Percentiles rank a stretch among this genome's conserved stretches.
phyloP scores from a whole-genome alignment of 2,888 invertebrate genomes.

The Theretra japonica region DNA sequence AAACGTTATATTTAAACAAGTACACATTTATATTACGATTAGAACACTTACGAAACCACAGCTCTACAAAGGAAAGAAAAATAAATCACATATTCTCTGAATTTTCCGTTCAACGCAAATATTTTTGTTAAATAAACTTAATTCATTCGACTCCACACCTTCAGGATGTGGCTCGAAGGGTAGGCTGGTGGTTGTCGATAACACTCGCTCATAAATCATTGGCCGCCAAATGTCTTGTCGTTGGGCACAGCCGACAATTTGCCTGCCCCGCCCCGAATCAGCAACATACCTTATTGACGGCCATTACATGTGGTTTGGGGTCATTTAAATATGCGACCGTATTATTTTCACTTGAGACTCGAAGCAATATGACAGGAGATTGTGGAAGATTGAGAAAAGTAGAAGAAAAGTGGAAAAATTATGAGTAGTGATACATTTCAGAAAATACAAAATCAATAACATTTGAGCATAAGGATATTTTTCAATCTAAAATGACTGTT shows the following conservation, averaged over 20 bases:
- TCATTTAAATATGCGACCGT: not conserved
- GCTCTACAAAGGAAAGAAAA: too few species aligned
- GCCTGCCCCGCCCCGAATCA: constrained; percentile 60
- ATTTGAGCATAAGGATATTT: too few species aligned
- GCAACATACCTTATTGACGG: constrained; percentile 16
- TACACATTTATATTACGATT: too few species aligned
- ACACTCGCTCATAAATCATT: constrained; percentile 80
- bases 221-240: constrained; percentile 78
- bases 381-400: too few species aligned
- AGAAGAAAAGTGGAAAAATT: too few species aligned
- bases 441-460: too few species aligned
- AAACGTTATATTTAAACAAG: too few species aligned
- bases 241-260: constrained; percentile 73
- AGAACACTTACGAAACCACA: too few species aligned
- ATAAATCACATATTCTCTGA: too few species aligned
- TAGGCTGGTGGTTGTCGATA: constrained; percentile 81
- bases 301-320: constrained; percentile 24
- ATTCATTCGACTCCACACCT: constrained; percentile 40
- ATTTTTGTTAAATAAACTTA: not conserved
- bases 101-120: not conserved
- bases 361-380: not conserved
- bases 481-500: not conserved
- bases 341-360: not conserved
- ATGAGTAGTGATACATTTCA: too few species aligned
- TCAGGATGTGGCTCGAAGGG: constrained; percentile 65